Base-by-base conservation (phyloP, 1,140 invertebrate species). In the Oryctes rhinoceros region DNA sequence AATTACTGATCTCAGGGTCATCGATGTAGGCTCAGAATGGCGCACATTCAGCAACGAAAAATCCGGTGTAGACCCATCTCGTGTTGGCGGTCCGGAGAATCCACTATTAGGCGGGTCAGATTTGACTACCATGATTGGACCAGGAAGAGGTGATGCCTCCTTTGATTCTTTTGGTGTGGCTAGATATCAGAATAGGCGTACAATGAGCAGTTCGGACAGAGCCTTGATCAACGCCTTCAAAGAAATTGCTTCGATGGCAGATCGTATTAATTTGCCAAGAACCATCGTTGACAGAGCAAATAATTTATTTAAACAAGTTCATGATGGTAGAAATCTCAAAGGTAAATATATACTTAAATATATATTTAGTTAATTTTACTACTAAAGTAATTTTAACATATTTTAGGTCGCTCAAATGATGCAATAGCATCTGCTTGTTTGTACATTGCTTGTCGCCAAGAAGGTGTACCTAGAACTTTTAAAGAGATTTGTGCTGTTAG, bases 1-100 rank as follows among this genome's bases (percentile, higher is more conserved):
- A 24, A 53, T 11, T 49, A 11, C 11, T 20, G 3, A 59, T 90
- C 89, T 35, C 85, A 97, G 97, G 87, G 97, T 99, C 0, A 98
- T 99, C 83, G 99, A 99, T 91, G 99, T 99, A n/a, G 98, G 98
- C n/a, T 99, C 98, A n/a, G 99, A 99, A 89, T 99, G 99, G 99
- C 92, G 99, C 88, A 99, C 98, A 77, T 99, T 99, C 88, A 99
- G 96, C 84, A 99, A 99, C 90, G 99, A 99, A 87, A 99, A 99
- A 87, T 93, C 94, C 81, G 96, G 96, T 7, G 96, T 96, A 2
- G 99, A 99, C 91, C 98, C 98, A 30, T 99, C 97, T 90, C 97
- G 98, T 95, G 99, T 99, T 81, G 99, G 99, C 90, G 96, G 96
- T 0, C 94, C 96, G 5, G 95, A 98, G 91, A 99, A 99, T 91